Evolutionary conservation across 2,888 invertebrate genomes (phyloP), one percentile per base, ranked within the genome.

Genomic region (Phasia obesa): DNA sequence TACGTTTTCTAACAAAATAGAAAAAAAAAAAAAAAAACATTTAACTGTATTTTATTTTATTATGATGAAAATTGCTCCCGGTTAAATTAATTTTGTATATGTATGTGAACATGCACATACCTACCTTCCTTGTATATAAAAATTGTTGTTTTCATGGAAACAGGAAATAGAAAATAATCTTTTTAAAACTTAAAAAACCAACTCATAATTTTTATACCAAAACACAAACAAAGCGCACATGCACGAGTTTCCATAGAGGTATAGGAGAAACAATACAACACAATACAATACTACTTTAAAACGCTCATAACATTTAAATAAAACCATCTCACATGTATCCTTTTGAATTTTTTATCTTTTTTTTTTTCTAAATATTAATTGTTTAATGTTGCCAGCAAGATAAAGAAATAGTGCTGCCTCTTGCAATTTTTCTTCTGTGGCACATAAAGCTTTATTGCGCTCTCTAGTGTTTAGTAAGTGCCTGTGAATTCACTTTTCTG

Each of bases 371-470:
- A n/a, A 35, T 38, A 49, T 71, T 79, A 83, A 83, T 83, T 79
- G 79, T 76, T 79, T 67, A 71, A 83, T 71, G 51, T 79, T 79
- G 71, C 47, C 55, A 75, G 59, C 19, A n/a, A 53, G 23, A 67
- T 15, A 47, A n/a, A 13, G 27, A 74, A 67, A 35, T 65, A 25
- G 4, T 25, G 59, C 59, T n/a, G 44, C 38, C 31, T n/a, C n/a
- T 27, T 53, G 31, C 23, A 0, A 57, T 3, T 1, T 35, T 35
- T 51, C 15, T 44, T 51, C 6, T 55, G 42, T 42, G 23, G 31
- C 65, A 44, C 65, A 64, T 57, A 74, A 80, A 53, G 67, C 73
- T 73, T 59, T 59, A 59, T 67, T 60, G 60, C 21, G 51, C 51
- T 60, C 73, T 73, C 65, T 79, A 79, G 65, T 73, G 79, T 44